phyloP scores from a whole-genome alignment of 1,140 invertebrate genomes.

The Thaumetopoea pityocampa region DNA sequence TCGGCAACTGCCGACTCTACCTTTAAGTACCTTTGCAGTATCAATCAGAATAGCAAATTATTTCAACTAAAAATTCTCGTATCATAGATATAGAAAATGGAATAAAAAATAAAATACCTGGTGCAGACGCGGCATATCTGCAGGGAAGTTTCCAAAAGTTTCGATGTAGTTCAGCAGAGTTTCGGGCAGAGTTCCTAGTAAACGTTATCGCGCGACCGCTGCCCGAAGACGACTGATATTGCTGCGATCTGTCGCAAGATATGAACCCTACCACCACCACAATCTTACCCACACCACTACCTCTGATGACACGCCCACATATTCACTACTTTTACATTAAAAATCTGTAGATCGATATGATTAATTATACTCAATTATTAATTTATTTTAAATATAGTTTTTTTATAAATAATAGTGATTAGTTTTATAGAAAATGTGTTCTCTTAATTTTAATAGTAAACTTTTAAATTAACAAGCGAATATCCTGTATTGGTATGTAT shows the following conservation, averaged over 20 bases:
- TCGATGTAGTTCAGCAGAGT: slow-evolving; percentile 17
- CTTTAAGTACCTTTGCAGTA: no score
- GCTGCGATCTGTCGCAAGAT: slow-evolving; percentile 29
- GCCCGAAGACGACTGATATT: slow-evolving; percentile 40
- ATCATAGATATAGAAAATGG: slow-evolving; percentile 11
- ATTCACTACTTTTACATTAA: no score
- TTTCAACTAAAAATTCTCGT: neutral
- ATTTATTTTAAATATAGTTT: no score
- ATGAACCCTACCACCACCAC: slow-evolving; percentile 41
- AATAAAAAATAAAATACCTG: slow-evolving; percentile 43
- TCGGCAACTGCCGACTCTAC: no score
- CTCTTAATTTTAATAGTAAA: no score
- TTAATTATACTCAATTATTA: no score
- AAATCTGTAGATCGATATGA: no score
- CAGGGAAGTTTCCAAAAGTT: slow-evolving; percentile 42
- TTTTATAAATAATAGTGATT: no score
- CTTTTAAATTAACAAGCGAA: no score
- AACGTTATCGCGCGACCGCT: slow-evolving; percentile 35
- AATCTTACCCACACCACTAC: slow-evolving; percentile 26
- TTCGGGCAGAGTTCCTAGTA: slow-evolving; percentile 24
- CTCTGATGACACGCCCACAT: slow-evolving; percentile 11
- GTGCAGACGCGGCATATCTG: slow-evolving; percentile 57
- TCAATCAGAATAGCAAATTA: neutral
- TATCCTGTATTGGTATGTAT: neutral
- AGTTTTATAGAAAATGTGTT: no score